These are phyloP conservation scores for Zaprionus gabonicus DNA, from an alignment of 1,140 invertebrate genomes.

Conservation along the genomic window DNA sequence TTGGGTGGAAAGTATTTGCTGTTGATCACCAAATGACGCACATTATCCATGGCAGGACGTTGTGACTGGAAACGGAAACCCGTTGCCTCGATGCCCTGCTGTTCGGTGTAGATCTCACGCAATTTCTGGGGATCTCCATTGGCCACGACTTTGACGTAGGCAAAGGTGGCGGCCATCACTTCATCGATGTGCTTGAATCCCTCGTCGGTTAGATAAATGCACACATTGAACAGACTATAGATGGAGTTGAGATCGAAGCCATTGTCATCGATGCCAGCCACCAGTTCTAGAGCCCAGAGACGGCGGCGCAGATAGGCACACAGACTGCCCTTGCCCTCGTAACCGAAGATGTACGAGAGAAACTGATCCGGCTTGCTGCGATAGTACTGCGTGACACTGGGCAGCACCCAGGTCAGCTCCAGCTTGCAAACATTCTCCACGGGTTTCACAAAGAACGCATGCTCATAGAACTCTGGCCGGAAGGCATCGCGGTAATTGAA, in stretches of 20 bases:
- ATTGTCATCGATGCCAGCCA: slow-evolving; percentile 89
- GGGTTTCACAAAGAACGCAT: slow-evolving; percentile 91
- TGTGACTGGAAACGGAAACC: slow-evolving; percentile 90
- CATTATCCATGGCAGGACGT: slow-evolving; percentile 89
- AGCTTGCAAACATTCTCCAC: slow-evolving; percentile 89
- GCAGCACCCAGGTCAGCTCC: slow-evolving; percentile 92
- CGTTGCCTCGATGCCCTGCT: slow-evolving; percentile 89
- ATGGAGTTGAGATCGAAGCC: slow-evolving; percentile 91
- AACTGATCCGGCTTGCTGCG: slow-evolving; percentile 92
- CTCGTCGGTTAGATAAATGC: slow-evolving; percentile 91
- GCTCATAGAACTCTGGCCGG: slow-evolving; percentile 88
- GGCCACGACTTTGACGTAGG: slow-evolving; percentile 90
- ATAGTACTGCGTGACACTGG: slow-evolving; percentile 88
- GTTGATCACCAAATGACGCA: slow-evolving; percentile 90
- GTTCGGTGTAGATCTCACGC: slow-evolving; percentile 81
- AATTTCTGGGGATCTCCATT: slow-evolving; percentile 86
- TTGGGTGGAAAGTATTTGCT: slow-evolving; percentile 92
- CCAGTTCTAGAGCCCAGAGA: slow-evolving; percentile 93
- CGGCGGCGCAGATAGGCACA: slow-evolving; percentile 92
- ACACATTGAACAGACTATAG: slow-evolving; percentile 90
- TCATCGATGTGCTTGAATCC: slow-evolving; percentile 90
- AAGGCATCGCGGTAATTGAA: slow-evolving; percentile 86
- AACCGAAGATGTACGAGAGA: slow-evolving; percentile 92
- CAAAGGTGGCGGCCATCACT: slow-evolving; percentile 89
- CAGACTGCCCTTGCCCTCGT: slow-evolving; percentile 95